phyloP scores from a whole-genome alignment of 2,888 invertebrate genomes.

The Rotaria magnacalcarata region DNA sequence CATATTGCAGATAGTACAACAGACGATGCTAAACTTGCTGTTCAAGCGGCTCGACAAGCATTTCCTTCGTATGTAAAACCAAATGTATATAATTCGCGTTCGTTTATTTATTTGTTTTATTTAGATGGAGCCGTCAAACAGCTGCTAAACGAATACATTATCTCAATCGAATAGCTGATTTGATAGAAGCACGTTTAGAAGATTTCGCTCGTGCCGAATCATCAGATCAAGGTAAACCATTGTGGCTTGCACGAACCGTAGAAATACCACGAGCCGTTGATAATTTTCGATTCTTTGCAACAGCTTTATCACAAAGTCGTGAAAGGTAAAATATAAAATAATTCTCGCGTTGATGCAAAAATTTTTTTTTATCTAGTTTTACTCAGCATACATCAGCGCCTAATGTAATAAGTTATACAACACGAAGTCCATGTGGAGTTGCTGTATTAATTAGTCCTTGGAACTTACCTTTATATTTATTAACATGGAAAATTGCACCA shows the following conservation, averaged over 20 bases:
- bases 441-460: constrained; percentile 86
- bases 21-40: constrained; percentile 56
- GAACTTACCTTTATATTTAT: constrained; percentile 87
- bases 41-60: constrained; percentile 60
- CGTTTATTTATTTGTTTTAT: too few species aligned
- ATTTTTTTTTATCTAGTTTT: not conserved
- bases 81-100: too few species aligned
- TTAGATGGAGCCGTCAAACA: constrained; percentile 61
- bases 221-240: constrained; percentile 64
- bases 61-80: constrained; percentile 57
- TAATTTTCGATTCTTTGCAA: constrained; percentile 63
- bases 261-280: constrained; percentile 63
- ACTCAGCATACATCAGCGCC: not conserved
- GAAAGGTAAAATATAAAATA: not conserved
- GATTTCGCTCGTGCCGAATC: constrained; percentile 63
- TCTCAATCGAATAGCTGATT: constrained; percentile 61
- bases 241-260: constrained; percentile 59
- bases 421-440: constrained; percentile 80
- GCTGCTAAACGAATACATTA: constrained; percentile 58
- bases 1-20: constrained; percentile 60
- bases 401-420: constrained; percentile 38
- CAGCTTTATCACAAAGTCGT: constrained; percentile 48
- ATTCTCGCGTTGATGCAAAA: not conserved
- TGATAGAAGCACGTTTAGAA: constrained; percentile 60
- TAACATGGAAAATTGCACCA: constrained; percentile 87